Evolutionary conservation across 2,113 vertebrate species (phyloP), one percentile per base, ranked within the genome.

Genomic region (Camelus dromedarius): DNA sequence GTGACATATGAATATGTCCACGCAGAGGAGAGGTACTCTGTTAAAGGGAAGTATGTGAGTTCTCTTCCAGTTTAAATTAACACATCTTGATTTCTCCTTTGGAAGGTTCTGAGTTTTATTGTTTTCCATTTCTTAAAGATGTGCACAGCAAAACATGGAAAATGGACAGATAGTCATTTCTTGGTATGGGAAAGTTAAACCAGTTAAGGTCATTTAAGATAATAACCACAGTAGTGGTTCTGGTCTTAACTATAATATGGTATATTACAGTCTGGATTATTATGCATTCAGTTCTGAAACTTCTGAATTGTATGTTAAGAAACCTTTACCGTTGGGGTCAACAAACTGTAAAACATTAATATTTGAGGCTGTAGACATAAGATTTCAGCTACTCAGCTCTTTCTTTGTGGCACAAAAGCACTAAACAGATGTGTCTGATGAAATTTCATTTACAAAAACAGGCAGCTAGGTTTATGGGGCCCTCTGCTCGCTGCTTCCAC

Each of bases 51-150:
- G 6, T 83, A 28, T 79, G 1, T 70, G 42, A 46, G 4, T 90
- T 91, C 19, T 96, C 24, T 64, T 85, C 73, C 16, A 76, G 32
- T 50, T 90, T 90, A 89, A 60, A 56, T 64, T 30, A 58, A 46
- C 30, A 90, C 16, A 60, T 83, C 26, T 62, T 83, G 58, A 83
- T 89, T 93, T 89, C 32, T 93, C 35, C 32, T 85, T 85, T 62
- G 38, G 64, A 64, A 80, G 20, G 8, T 67, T 96, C 24, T 66
- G 48, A 38, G 18, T 72, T 93, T 73, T 85, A 72, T 1, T 72
- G 35, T 83, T 75, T 94, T 72, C 66, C 7, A 54, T 66, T 62
- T 89, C 62, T 92, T 79, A 70, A 83, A 96, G 18, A 4, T 84
- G 5, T 83, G 4, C 2, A 4, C 82, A 58, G 67, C 66, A 75